These are phyloP conservation scores for Crypturellus tataupa DNA, from an alignment of 2,797 vertebrate genomes.

Conservation along the genomic window DNA sequence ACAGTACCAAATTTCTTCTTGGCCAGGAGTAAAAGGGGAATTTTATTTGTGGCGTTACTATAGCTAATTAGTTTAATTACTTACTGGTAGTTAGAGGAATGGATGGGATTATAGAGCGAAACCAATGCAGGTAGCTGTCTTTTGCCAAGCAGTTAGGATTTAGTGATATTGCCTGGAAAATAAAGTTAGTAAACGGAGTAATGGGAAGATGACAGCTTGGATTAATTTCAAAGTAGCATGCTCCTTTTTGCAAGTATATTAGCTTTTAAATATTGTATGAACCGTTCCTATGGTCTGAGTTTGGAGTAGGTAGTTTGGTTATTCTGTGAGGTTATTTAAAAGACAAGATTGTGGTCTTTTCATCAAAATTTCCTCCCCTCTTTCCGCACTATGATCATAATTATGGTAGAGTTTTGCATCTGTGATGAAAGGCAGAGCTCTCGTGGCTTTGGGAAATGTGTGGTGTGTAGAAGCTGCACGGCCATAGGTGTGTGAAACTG, in stretches of 20 bases:
- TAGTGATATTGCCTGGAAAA: background rate
- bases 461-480: background rate
- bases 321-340: background rate
- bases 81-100: background rate
- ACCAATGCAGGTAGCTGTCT: background rate
- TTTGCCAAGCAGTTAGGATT: background rate
- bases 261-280: background rate
- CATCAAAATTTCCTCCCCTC: rapidly evolving
- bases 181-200: background rate
- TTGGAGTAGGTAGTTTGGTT: background rate
- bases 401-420: background rate
- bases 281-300: background rate
- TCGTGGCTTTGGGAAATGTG: background rate
- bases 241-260: background rate
- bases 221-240: background rate
- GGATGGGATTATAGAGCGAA: background rate
- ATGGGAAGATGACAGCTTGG: background rate
- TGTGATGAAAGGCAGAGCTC: background rate
- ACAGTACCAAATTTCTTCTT: background rate
- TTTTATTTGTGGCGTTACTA: background rate
- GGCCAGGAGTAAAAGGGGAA: background rate
- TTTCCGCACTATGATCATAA: rapidly evolving
- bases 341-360: background rate
- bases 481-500: background rate
- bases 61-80: slow-evolving; percentile 23